Base-by-base conservation (phyloP, 2,797 vertebrate species). In the Danio aesculapii region DNA sequence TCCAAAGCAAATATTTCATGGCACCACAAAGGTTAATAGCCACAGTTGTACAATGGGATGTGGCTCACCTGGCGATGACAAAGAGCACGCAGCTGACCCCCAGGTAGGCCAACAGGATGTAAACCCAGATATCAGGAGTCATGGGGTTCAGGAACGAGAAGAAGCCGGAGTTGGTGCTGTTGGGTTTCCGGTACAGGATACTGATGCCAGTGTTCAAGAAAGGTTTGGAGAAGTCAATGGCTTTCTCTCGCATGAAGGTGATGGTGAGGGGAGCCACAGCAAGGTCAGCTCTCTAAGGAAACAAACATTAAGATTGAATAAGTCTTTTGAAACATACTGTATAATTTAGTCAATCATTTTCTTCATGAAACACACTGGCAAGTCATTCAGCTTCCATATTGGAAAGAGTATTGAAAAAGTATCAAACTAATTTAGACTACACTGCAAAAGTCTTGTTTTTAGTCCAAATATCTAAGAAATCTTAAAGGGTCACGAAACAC, bases 81-180 rank as follows among this genome's bases (percentile, higher is more conserved):
- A 99, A 99, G 13, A 99, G 96, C 84, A 99, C 98, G n/a, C 98
- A 99, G 94, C 98, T 99, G 83, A 99, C 98, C 0, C 98, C 98
- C 61, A 99, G 92, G 91, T 99, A 99, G 75, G 98, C 98, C 0
- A 99, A 93, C 1, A 99, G 95, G 87, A 99, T 98, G 87, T 99
- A 99, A 92, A 99, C 96, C 98, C 98, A 99, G 86, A 99, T 99
- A 89, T 99, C 98, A 0, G 98, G 97, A 43, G 98, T 99, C 88
- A 99, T 94, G 3, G 98, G 98, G 87, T 98, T 99, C 73, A 99
- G 96, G 92, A 99, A 99, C 87, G 97, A 99, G 93, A 99, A 99
- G 88, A 99, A 98, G 17, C 98, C 97, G 41, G 94, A 96, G 91
- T 95, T 98, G 93, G 98, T 99, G 83, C 94, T 92, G 0, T 99